Base-by-base conservation (phyloP, 92 coral and sea anemone genomes). In the Virgularia gustaviana region DNA sequence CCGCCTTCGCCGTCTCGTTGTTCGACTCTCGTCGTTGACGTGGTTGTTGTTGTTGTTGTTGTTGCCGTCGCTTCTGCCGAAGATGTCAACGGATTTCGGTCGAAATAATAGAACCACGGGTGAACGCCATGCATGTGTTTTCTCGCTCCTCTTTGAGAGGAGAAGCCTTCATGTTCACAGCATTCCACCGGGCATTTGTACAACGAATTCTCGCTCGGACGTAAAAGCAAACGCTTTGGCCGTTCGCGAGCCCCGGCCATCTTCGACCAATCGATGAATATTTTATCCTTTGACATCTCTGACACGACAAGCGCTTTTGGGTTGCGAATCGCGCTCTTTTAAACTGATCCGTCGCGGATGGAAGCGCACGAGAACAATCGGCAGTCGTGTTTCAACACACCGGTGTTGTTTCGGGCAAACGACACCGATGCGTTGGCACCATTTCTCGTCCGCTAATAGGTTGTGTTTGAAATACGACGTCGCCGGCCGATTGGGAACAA, bases 211-310 rank as follows among this genome's bases (percentile, higher is more conserved):
- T 13, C 19, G 19, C 19, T 20, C 51, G 13, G 13, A 13, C 51
- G 16, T 20, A 43, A 43, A 20, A 13, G 51, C 13, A 43, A 20
- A 15, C 51, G 13, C 51, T 43, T 43, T 43, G 51, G 51, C 19
- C 19, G 13, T 0, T 79, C 68, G 2, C 60, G 73, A 11, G 67
- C 81, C n/a, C 58, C 75, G 23, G 15, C n/a, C 16, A 76, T 24
- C 55, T 25, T n/a, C 16, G 51, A 76, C 81, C 81, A 63, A 52
- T 42, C 47, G 6, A 76, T 63, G 1, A 19, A 54, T 64, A 45
- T 38, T 20, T 41, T 57, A 43, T 36, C 63, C 12, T 76, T 65
- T 15, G n/a, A 12, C 76, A 76, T 47, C n/a, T n/a, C n/a, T n/a
- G n/a, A n/a, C n/a, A n/a, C n/a, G n/a, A n/a, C n/a, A n/a, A n/a